Evolutionary conservation across 2,888 invertebrate genomes (phyloP), one percentile per base, ranked within the genome.

Genomic region (Coelogynopora nodosa): DNA sequence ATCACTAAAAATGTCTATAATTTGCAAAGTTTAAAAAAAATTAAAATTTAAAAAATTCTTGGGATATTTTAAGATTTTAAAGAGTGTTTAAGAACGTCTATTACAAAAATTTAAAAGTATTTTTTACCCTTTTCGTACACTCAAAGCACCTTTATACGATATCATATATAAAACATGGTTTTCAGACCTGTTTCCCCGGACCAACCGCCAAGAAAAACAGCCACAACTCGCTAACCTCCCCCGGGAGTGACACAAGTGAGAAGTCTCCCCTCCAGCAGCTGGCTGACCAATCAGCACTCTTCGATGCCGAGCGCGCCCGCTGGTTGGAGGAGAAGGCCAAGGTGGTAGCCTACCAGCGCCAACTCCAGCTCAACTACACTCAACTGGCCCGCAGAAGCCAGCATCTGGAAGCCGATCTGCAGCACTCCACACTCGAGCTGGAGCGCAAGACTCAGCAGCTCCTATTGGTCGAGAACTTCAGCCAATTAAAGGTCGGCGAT

Each of bases 301-400:
- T 84, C 84, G 26, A 29, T 31, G 84, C 18, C 0, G 84, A 84
- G 31, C 29, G 84, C 0, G 2, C 31, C 0, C 84, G 84, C 30
- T 84, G 84, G 84, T 67, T 84, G 28, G 26, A 29, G 28, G 84
- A 84, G 84, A 84, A 84, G 31, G 49, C 49, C 26, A 31, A 84
- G 84, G 84, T 84, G 0, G 26, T 84, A 23, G 31, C 84, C 28
- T 84, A 84, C n/a, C 84, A 84, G 27, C 31, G 67, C 26, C 84
- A 84, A 67, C 30, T 84, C 49, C 84, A 84, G 31, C 84, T 84
- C 30, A 84, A 84, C 84, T 67, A 49, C 49, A 18, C 31, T 0
- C 84, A 84, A 30, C 84, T 84, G 18, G 27, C 49, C 29, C 27
- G 28, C 18, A 84, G 31, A 13, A 30, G 31, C n/a, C 31, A 5